Conservation (phyloP, 2,797 vertebrate genomes). For the Neosalanx taihuensis region DNA sequence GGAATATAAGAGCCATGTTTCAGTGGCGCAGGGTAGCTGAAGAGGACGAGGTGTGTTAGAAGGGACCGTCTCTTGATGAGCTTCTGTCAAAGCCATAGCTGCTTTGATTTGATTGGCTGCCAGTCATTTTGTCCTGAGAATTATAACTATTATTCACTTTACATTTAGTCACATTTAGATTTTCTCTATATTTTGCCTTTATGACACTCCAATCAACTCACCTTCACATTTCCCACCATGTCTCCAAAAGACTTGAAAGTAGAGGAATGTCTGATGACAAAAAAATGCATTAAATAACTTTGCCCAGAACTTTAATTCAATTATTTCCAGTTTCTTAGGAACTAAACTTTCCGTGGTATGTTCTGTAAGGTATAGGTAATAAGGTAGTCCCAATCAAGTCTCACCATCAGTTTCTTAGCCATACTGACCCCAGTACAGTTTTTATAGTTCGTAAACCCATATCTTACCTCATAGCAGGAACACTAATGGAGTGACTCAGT, state of each 20-base stretch:
- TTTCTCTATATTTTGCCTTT: background rate
- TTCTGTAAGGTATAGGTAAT: too few relatives aligned
- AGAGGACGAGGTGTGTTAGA: background rate
- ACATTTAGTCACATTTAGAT: background rate
- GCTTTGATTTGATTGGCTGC: conserved; percentile 36
- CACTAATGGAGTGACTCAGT: conserved; percentile 74
- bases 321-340: too few relatives aligned
- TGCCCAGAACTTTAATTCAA: too few relatives aligned
- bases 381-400: background rate
- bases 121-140: conserved; percentile 62
- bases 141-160: background rate
- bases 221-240: conserved; percentile 86
- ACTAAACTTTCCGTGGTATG: too few relatives aligned
- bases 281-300: conserved; percentile 1
- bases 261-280: conserved; percentile 81
- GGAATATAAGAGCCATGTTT: conserved; percentile 1
- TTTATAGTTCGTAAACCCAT: background rate
- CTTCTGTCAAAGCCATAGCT: conserved; percentile 55
- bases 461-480: conserved; percentile 79
- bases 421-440: background rate
- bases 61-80: conserved; percentile 37
- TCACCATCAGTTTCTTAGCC: too few relatives aligned
- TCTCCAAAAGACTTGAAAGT: conserved; percentile 96
- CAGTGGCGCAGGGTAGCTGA: conserved; percentile 12
- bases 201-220: conserved; percentile 52